Base-by-base conservation (phyloP, 2,113 vertebrate genomes). In the Melospiza melodia region DNA sequence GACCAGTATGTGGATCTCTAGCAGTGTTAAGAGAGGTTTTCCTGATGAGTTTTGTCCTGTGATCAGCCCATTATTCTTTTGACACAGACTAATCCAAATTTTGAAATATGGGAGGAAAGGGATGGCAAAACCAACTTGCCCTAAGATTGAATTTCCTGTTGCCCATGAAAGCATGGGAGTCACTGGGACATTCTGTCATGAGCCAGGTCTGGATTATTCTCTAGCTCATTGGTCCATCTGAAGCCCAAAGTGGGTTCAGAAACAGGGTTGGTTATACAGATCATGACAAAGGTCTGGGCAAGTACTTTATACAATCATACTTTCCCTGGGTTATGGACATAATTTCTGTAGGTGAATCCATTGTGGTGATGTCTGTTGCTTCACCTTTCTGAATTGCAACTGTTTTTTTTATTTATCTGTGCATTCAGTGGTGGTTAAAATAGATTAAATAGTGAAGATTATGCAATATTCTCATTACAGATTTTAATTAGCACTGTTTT, bases 121-220 rank as follows among this genome's bases (percentile, higher is more conserved):
- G 13, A 28, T 87, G 51, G 15, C 19, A 24, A 51, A 33, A 10
- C 15, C 48, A 72, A 2, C 44, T 69, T 79, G 23, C 43, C 17
- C 17, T 49, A 12, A 71, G n/a, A n/a, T 1, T 61, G 28, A 67
- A 58, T 57, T 74, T 54, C 16, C 10, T 7, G 1, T 68, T 69
- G 33, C 33, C 51, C 4, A 1, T 74, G 54, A 84, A 77, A 69
- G 15, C 0, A 0, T 59, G 54, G 11, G n/a, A 66, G 11, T 57
- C 10, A 19, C 10, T 7, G n/a, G 41, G 14, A 52, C 24, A 12
- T 91, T 55, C 54, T 65, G 35, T 68, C 25, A 33, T 65, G 17
- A 57, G 18, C 8, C 23, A 27, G 3, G 8, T 86, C 48, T 83
- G 33, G 5, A 12, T 86, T 89, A 35, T 61, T 86, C 54, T 49